Conservation (phyloP, 2,888 invertebrate species). For the Pristionchus entomophagus region DNA sequence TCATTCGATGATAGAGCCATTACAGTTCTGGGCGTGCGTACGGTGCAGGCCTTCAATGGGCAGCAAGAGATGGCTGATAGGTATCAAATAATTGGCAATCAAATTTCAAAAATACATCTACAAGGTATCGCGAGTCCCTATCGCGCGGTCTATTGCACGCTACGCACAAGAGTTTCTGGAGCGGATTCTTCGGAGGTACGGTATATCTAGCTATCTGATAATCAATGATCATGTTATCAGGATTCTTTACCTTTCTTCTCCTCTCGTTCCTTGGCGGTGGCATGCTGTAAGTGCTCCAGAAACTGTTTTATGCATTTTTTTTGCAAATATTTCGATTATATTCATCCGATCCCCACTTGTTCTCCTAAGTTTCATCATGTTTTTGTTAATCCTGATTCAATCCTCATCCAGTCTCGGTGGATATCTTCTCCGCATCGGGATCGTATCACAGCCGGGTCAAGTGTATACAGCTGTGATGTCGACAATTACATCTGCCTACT, state of each 20-base stretch:
- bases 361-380: too few species aligned
- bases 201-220: too few species aligned
- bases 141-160: constrained; percentile 59
- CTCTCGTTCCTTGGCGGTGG: too few species aligned
- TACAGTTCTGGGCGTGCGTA: constrained; percentile 63
- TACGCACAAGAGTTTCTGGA: constrained; percentile 64
- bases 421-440: background rate
- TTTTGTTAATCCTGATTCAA: too few species aligned
- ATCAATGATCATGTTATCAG: too few species aligned
- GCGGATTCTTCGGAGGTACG: constrained; percentile 63
- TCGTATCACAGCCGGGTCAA: background rate
- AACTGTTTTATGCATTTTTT: too few species aligned
- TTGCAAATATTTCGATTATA: too few species aligned
- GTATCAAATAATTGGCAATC: constrained; percentile 37
- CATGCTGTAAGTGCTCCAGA: too few species aligned
- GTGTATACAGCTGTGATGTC: background rate
- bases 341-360: too few species aligned
- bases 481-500: background rate
- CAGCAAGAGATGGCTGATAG: constrained; percentile 63
- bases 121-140: constrained; percentile 21
- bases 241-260: too few species aligned
- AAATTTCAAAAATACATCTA: background rate
- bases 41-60: constrained; percentile 69
- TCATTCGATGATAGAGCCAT: background rate
- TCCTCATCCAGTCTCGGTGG: background rate